These are phyloP conservation scores for Nymphalis polychloros DNA, from an alignment of 2,888 invertebrate genomes.

Conservation along the genomic window DNA sequence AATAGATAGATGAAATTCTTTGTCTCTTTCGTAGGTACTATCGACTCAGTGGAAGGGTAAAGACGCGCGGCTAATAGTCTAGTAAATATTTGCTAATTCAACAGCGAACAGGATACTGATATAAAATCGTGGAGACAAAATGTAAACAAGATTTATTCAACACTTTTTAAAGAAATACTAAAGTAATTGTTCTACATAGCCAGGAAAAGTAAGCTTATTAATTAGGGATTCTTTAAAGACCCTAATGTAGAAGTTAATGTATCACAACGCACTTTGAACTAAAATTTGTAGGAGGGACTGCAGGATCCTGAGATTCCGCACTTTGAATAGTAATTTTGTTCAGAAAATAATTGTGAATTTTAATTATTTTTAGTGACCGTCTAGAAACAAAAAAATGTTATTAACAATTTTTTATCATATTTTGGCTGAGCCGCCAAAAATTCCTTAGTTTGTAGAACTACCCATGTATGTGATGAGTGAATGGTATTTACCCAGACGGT, in stretches of 20 bases:
- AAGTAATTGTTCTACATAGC: not conserved
- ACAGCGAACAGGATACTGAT: not conserved
- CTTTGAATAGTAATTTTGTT: not conserved
- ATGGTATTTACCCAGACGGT: too few species aligned
- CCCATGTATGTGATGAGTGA: not conserved
- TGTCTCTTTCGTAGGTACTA: not conserved
- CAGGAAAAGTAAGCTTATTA: not conserved
- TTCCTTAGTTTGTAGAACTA: too few species aligned
- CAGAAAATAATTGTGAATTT: not conserved
- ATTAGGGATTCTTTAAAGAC: not conserved
- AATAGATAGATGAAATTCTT: too few species aligned
- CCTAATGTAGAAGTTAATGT: not conserved
- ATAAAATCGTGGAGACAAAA: not conserved
- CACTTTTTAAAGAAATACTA: not conserved
- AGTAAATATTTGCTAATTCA: not conserved
- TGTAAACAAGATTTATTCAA: not conserved
- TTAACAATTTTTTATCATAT: not conserved
- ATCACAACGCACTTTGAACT: not conserved
- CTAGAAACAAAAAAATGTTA: not conserved
- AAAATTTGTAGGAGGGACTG: not conserved
- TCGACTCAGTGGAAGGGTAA: not conserved
- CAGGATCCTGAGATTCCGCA: not conserved
- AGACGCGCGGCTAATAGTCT: not conserved
- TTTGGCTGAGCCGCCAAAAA: not conserved
- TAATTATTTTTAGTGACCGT: not conserved